phyloP scores from a whole-genome alignment of 2,888 invertebrate species.

The Mythimna vitellina region DNA sequence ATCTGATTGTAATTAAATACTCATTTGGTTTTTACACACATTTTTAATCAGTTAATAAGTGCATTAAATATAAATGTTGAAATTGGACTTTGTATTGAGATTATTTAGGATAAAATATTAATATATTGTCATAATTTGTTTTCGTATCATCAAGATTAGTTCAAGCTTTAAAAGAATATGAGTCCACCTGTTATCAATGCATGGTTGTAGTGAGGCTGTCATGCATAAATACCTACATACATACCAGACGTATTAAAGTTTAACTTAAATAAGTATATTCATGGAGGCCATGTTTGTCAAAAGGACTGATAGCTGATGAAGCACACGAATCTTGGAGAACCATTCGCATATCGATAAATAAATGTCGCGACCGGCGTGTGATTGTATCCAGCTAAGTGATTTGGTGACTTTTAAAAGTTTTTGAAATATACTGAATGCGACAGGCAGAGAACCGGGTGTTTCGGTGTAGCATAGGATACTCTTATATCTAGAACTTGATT shows the following conservation, averaged over 20 bases:
- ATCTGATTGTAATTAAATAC: not conserved
- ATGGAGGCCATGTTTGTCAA: too few species aligned
- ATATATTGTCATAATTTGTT: not conserved
- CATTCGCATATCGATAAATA: too few species aligned
- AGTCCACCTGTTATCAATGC: not conserved
- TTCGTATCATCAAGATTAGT: not conserved
- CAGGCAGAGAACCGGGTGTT: not conserved
- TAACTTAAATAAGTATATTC: too few species aligned
- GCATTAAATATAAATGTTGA: not conserved
- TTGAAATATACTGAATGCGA: not conserved
- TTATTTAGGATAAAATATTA: too few species aligned
- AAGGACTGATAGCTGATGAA: too few species aligned
- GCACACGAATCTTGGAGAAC: too few species aligned
- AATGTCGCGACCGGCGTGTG: too few species aligned
- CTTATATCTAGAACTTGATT: not conserved
- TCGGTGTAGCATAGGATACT: not conserved
- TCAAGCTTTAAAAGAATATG: not conserved
- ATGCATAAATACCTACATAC: too few species aligned
- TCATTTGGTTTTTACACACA: conserved; percentile 13
- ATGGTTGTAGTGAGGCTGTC: not conserved
- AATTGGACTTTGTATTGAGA: not conserved
- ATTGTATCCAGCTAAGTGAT: too few species aligned
- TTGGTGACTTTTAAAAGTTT: not conserved
- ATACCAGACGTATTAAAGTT: too few species aligned
- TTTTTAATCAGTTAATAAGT: not conserved